Evolutionary conservation across 2,113 vertebrate genomes (phyloP).

Genomic region (Laticauda colubrina): DNA sequence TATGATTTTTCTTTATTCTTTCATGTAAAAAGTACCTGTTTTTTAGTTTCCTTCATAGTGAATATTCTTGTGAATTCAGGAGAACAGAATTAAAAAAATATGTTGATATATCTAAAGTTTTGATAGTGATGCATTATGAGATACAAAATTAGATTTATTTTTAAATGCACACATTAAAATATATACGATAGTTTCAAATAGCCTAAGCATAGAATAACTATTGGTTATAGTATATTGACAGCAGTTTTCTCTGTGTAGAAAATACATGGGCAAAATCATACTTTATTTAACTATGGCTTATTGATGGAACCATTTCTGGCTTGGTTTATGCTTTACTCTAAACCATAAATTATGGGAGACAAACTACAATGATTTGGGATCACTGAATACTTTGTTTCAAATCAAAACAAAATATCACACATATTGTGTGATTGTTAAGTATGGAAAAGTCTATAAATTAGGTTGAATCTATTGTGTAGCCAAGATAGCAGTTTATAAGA

Average conservation of each 20-base stretch:
- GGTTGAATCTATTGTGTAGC: neutral
- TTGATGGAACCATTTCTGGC: neutral
- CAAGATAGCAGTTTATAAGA: neutral
- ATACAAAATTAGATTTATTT: neutral
- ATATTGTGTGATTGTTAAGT: neutral
- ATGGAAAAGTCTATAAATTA: neutral
- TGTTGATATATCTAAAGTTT: neutral
- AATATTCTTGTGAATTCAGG: neutral
- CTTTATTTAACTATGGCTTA: neutral
- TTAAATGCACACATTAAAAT: neutral
- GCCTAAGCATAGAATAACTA: neutral
- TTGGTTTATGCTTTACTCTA: neutral
- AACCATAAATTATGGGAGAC: neutral
- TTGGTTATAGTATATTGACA: neutral
- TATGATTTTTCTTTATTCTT: conserved; percentile 7
- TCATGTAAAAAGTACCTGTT: neutral
- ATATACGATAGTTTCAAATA: conserved; percentile 6
- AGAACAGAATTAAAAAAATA: neutral
- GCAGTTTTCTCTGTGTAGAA: neutral
- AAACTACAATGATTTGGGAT: neutral
- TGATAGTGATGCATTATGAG: conserved; percentile 14
- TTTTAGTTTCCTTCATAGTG: neutral
- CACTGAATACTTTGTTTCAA: neutral
- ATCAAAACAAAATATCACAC: neutral
- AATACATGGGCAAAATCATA: neutral